phyloP scores from a whole-genome alignment of 2,888 invertebrate species.

The Dryococelus australis region DNA sequence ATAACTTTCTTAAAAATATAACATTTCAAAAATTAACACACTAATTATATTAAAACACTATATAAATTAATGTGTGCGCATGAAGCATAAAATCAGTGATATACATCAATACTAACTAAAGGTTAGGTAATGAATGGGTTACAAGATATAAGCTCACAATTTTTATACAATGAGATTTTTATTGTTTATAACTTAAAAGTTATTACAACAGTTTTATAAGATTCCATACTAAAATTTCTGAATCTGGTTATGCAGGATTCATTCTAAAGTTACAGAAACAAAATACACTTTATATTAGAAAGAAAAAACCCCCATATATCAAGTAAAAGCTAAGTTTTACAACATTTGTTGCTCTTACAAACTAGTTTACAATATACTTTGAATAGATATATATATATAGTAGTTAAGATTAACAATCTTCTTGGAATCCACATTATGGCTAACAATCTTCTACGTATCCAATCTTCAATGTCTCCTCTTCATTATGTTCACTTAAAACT shows the following conservation, averaged over 20 bases:
- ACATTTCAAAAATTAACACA: no score
- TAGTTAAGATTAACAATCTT: neutral
- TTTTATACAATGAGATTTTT: neutral
- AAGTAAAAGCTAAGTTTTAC: neutral
- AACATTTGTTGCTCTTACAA: neutral
- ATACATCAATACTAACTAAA: neutral
- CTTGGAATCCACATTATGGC: neutral
- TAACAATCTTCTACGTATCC: neutral
- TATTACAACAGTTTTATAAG: neutral
- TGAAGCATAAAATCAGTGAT: no score
- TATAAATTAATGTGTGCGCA: no score
- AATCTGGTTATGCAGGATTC: neutral
- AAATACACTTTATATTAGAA: neutral
- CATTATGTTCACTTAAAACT: neutral
- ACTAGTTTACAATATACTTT: neutral
- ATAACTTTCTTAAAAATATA: no score
- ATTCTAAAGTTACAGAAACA: neutral
- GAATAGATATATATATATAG: neutral
- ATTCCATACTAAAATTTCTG: neutral
- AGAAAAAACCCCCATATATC: neutral
- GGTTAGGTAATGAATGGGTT: neutral
- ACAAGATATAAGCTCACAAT: neutral
- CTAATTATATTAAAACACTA: no score
- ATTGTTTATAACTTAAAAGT: neutral
- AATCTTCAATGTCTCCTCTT: neutral